Conservation (phyloP, 1,140 invertebrate genomes). For the Nomia melanderi region DNA sequence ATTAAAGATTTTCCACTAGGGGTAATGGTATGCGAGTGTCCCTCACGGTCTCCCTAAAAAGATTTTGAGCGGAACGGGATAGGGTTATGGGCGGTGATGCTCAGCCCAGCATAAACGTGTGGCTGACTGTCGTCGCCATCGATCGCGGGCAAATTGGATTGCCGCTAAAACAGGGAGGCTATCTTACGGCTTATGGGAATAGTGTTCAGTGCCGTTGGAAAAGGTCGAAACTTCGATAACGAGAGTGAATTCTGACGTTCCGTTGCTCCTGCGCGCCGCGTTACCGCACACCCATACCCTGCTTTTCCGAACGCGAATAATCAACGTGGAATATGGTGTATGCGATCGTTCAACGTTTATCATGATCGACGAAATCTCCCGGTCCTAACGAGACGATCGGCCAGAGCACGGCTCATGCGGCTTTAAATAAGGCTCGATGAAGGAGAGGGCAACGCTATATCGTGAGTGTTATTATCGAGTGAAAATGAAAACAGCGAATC, state of each 20-base stretch:
- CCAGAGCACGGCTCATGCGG: conserved; percentile 11
- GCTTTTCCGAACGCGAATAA: conserved; percentile 7
- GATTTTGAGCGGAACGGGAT: background rate
- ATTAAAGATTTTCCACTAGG: no score
- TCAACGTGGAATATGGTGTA: conserved; percentile 24
- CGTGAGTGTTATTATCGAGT: no score
- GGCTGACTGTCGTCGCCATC: conserved; percentile 40
- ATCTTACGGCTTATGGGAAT: conserved; percentile 37
- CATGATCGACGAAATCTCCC: conserved; percentile 27
- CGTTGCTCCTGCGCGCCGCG: background rate
- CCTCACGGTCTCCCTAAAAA: conserved; percentile 1
- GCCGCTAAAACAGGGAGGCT: conserved; percentile 49
- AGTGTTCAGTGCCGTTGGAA: conserved; percentile 47
- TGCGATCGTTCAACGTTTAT: conserved; percentile 16
- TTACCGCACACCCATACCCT: background rate
- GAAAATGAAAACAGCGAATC: no score
- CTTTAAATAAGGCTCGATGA: conserved; percentile 14
- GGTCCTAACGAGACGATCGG: conserved; percentile 7
- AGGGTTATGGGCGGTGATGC: conserved; percentile 7
- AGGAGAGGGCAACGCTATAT: background rate
- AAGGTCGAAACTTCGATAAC: conserved; percentile 46
- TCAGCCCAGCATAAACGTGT: conserved; percentile 13
- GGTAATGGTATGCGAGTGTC: no score
- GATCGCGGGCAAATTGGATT: conserved; percentile 62
- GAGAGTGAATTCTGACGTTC: conserved; percentile 47